Evolutionary conservation across 2,888 invertebrate species (phyloP).

Genomic region (Ctena decussata): DNA sequence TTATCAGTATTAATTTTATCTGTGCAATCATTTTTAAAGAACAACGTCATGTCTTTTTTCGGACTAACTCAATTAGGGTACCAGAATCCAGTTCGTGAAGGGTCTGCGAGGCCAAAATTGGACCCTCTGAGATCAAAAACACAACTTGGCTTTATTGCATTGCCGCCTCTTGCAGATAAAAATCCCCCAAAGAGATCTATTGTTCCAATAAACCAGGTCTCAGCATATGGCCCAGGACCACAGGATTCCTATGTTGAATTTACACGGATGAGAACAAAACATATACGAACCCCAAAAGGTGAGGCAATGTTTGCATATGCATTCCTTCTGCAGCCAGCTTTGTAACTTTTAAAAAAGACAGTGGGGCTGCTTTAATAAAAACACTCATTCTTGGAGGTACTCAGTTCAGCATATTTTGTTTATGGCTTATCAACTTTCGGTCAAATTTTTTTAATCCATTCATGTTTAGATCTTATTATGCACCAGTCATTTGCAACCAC

Average conservation of each 20-base stretch:
- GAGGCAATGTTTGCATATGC: too few species aligned
- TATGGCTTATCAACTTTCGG: too few species aligned
- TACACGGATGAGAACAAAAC: slow-evolving; percentile 82
- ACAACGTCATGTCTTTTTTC: slow-evolving; percentile 84
- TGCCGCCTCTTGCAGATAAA: slow-evolving; percentile 81
- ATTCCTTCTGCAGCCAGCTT: too few species aligned
- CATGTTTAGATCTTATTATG: too few species aligned
- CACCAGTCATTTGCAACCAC: too few species aligned
- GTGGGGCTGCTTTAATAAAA: too few species aligned
- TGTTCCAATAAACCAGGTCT: slow-evolving; percentile 81
- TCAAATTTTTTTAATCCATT: too few species aligned
- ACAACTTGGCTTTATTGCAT: slow-evolving; percentile 78
- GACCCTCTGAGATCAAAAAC: slow-evolving; percentile 76
- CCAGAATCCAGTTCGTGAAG: slow-evolving; percentile 84
- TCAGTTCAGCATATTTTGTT: too few species aligned
- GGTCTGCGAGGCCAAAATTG: slow-evolving; percentile 71
- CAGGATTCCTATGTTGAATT: slow-evolving; percentile 83
- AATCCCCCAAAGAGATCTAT: slow-evolving; percentile 78
- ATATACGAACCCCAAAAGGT: slow-evolving; percentile 83
- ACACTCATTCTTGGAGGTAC: too few species aligned
- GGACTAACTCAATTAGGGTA: slow-evolving; percentile 85
- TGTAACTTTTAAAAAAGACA: too few species aligned
- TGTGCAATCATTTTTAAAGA: slow-evolving; percentile 7
- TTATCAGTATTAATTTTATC: background rate
- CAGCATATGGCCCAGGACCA: slow-evolving; percentile 83